Base-by-base conservation (phyloP, 2,113 vertebrate genomes). In the Anoura caudifer region DNA sequence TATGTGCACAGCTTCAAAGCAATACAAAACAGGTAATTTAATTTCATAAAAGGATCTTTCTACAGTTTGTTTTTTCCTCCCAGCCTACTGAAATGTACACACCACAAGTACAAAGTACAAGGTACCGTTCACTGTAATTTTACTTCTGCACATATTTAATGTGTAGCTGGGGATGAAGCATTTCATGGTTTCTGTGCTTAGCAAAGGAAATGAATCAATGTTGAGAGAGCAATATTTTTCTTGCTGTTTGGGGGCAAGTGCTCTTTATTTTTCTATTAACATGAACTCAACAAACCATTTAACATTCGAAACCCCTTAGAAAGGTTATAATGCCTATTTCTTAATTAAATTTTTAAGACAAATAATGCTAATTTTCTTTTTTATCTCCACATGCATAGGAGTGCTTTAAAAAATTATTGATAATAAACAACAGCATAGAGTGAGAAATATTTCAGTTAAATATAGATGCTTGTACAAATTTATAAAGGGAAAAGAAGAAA, bases 41-140 rank as follows among this genome's bases (percentile, higher is more conserved):
- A 95, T 96, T 96, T 86, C 94, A 98, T 95, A 83, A 97, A 96
- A 95, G 81, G 93, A 93, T 94, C 97, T 97, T 96, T 94, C 96
- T 85, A 87, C 67, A 70, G 84, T 89, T 95, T 89, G 95, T 86
- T 96, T 93, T 80, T 61, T 16, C 76, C 79, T 94, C 33, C 38
- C 19, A 87, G 67, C 72, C 92, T 91, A 97, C 45, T 97, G 96
- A 97, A 98, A 98, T 93, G 94, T 97, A 97, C 94, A 97, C 82
- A 91, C 10, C 61, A 28, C 0, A 17, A 97, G 96, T 94, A 97
- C 95, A 97, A 97, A 97, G 97, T 97, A 86, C 97, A 97, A 93
- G 91, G 85, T 54, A 7, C 94, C 77, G 72, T 61, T 92, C 33
- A 70, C 63, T 86, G 82, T 86, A 87, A 96, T 97, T 97, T 97